phyloP scores from a whole-genome alignment of 2,113 vertebrate genomes.

The Megaleporinus macrocephalus region DNA sequence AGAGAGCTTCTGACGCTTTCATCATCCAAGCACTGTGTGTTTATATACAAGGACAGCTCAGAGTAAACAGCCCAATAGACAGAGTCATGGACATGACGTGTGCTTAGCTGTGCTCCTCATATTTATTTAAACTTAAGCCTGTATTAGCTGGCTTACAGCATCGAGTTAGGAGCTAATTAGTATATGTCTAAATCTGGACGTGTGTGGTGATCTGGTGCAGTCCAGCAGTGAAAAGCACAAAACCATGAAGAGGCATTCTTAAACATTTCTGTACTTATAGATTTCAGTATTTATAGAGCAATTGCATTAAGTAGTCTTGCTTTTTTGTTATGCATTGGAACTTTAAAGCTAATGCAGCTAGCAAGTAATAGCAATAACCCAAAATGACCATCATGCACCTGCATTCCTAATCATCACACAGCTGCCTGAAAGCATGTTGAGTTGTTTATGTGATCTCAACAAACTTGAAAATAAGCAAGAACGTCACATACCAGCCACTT shows the following conservation, averaged over 20 bases:
- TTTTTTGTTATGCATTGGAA: not conserved
- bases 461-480: too few species aligned
- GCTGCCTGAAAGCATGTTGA: too few species aligned
- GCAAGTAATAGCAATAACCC: too few species aligned
- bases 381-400: too few species aligned
- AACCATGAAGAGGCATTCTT: not conserved
- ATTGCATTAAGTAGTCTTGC: not conserved
- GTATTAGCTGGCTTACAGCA: not conserved
- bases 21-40: not conserved
- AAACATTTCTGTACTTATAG: not conserved
- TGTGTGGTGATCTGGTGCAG: not conserved
- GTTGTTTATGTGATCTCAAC: too few species aligned
- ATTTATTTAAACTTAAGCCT: constrained; percentile 7
- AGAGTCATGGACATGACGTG: not conserved
- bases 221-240: not conserved
- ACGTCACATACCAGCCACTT: too few species aligned
- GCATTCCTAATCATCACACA: too few species aligned
- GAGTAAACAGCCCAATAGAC: not conserved
- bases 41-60: constrained; percentile 2
- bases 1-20: constrained; percentile 2
- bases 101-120: constrained; percentile 2
- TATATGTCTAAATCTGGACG: not conserved
- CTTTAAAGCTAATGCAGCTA: too few species aligned
- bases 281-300: not conserved
- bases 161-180: not conserved